Conservation (phyloP, 2,797 vertebrate species). For the Erpetoichthys calabaricus region DNA sequence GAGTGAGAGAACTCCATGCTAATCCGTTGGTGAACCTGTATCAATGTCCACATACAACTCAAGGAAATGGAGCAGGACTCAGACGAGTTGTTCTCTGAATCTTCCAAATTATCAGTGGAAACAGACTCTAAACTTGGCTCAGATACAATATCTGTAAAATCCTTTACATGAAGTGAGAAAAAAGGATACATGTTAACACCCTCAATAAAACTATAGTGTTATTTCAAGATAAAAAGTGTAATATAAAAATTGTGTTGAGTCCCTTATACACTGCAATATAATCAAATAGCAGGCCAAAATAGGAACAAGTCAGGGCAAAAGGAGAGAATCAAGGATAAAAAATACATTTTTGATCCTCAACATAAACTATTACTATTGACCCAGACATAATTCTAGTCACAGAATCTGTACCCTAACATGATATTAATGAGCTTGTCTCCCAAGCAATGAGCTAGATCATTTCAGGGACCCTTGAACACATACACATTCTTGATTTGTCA, state of each 20-base stretch:
- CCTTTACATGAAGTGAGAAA: slow-evolving; percentile 41
- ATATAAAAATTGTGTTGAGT: not conserved
- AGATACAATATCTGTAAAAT: slow-evolving; percentile 75
- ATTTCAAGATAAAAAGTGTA: not conserved
- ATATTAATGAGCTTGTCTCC: no score
- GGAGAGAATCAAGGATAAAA: no score
- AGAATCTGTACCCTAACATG: no score
- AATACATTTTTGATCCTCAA: no score
- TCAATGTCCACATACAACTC: slow-evolving; percentile 55
- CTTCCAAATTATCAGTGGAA: slow-evolving; percentile 35
- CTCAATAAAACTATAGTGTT: not conserved
- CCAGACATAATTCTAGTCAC: no score
- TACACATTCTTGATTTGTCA: no score
- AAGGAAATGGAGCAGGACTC: slow-evolving; percentile 44
- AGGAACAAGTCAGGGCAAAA: no score
- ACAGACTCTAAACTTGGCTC: slow-evolving; percentile 65
- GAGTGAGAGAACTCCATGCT: slow-evolving; percentile 66
- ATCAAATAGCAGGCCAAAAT: no score
- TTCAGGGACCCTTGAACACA: no score
- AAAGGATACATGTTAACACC: not conserved
- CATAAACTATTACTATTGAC: no score
- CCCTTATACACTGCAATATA: not conserved
- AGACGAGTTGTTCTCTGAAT: slow-evolving; percentile 20
- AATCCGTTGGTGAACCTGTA: slow-evolving; percentile 67
- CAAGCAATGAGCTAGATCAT: no score